These are phyloP conservation scores for Menura novaehollandiae DNA, from an alignment of 2,113 vertebrate species.

Conservation along the genomic window DNA sequence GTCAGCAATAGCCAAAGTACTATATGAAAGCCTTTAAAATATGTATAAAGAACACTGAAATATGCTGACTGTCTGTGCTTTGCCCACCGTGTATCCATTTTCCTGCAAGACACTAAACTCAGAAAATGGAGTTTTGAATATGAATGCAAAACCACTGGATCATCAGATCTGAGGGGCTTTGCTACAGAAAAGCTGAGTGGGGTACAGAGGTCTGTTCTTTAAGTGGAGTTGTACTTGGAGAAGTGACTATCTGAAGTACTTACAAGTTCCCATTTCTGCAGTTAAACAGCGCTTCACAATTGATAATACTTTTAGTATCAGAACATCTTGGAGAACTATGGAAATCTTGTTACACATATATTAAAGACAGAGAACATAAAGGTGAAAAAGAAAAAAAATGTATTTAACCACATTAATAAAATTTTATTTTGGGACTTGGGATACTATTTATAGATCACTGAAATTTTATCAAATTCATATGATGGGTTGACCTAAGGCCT, in stretches of 20 bases:
- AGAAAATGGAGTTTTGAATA: background rate
- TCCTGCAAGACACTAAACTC: constrained; percentile 2
- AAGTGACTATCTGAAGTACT: background rate
- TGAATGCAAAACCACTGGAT: background rate
- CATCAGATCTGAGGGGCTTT: background rate
- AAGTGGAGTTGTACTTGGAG: background rate
- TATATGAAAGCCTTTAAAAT: constrained; percentile 46
- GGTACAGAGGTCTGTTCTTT: background rate
- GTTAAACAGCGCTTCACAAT: background rate
- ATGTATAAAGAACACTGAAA: constrained; percentile 46
- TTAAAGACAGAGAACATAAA: background rate
- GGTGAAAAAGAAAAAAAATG: background rate
- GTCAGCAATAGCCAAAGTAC: constrained; percentile 9
- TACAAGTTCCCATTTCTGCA: background rate
- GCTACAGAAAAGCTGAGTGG: background rate
- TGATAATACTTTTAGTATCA: background rate
- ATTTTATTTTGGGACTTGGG: background rate
- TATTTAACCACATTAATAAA: background rate
- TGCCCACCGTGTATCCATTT: background rate
- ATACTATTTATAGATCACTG: background rate
- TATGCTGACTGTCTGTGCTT: constrained; percentile 35
- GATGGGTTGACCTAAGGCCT: background rate
- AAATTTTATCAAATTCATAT: background rate
- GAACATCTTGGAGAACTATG: background rate
- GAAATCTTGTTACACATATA: background rate